Base-by-base conservation (phyloP, 2,888 invertebrate genomes). In the Drosophila imparisetae region DNA sequence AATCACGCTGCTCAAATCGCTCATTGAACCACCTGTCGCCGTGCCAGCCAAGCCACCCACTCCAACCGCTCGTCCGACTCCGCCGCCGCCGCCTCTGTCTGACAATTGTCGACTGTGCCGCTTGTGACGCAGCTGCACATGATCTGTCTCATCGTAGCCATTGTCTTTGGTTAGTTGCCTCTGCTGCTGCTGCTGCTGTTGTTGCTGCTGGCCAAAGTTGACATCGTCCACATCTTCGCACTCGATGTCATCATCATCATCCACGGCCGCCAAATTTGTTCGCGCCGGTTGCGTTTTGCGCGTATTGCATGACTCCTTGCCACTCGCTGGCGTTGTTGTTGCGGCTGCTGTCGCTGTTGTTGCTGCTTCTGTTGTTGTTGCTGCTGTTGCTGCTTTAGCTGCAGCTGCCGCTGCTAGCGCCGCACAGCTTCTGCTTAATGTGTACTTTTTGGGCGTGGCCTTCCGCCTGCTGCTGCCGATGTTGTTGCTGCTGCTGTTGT, bases 1-100 rank as follows among this genome's bases (percentile, higher is more conserved):
- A 66, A 89, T 76, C 53, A 86, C 88, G 71, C 91, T 92, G 81
- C 92, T 92, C 59, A 91, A 71, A 75, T 91, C 92, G 80, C 92
- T 92, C 59, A 81, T 82, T 61, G 87, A 87, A 55, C 81, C 89
- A 48, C 59, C 66, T 71, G 75, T 75, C 29, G 48, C 42, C 27
- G 48, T 38, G 48, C 49, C 53, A 11, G n/a, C 59, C 15, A 45
- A n/a, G 11, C 52, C 64, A 21, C 29, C 45, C 15, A 58, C 18
- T 62, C 66, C 45, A 45, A 11, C 34, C 8, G 34, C 6, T 36
- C 54, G 34, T 36, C 36, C 62, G 13, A 10, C 61, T 11, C 67
- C 69, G 32, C 81, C 81, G 55, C 73, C 71, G 24, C 78, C 67
- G 40, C 81, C 81, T 62, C 73, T 70, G 50, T 90, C 81, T 62